Conservation (phyloP, 2,797 vertebrate species). For the Babyrousa celebensis region DNA sequence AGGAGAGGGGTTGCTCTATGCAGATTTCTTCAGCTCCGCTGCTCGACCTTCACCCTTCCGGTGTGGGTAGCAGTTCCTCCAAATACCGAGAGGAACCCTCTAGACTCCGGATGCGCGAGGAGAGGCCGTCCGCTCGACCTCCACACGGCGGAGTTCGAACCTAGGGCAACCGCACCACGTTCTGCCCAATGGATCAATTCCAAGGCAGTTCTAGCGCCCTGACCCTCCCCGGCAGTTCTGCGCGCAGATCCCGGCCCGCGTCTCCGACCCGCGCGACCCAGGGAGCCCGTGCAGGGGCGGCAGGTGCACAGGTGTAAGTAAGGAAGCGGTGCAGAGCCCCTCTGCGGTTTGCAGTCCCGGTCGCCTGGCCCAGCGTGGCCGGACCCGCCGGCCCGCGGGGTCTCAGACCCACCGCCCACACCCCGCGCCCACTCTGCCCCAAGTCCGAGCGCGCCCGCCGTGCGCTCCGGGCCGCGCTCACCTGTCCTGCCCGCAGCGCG, state of each 20-base stretch:
- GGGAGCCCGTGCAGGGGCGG: background rate
- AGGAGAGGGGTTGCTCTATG: background rate
- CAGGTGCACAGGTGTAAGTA: background rate
- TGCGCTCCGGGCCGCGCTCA: conserved; percentile 84
- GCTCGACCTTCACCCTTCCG: conserved; percentile 3
- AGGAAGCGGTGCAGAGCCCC: background rate
- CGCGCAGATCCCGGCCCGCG: background rate
- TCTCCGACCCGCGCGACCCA: background rate
- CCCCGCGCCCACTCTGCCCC: background rate
- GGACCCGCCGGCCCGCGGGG: background rate
- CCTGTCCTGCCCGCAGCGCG: conserved; percentile 93
- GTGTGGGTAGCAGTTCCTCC: background rate
- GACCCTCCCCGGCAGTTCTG: background rate
- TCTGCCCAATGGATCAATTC: background rate
- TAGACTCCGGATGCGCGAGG: background rate
- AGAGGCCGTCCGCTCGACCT: background rate
- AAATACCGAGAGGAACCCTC: background rate
- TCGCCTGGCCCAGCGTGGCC: background rate
- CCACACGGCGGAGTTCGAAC: background rate
- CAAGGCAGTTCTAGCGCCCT: background rate
- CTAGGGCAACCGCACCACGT: background rate
- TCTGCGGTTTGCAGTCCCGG: background rate
- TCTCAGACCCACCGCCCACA: background rate
- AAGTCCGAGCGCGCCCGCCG: background rate
- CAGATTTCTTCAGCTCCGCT: background rate